Evolutionary conservation across 2,113 vertebrate species (phyloP).

Genomic region (Siniperca chuatsi): DNA sequence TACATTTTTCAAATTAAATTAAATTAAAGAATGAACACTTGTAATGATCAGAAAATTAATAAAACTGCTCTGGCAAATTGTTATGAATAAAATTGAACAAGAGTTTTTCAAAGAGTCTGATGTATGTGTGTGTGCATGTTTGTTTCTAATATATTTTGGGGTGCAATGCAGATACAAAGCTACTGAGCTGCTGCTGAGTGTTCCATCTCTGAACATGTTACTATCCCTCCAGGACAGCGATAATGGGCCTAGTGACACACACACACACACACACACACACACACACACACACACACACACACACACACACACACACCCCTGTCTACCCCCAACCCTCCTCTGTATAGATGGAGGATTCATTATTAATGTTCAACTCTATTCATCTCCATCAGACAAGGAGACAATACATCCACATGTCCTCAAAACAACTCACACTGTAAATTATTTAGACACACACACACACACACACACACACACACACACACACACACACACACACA

Average conservation of each 20-base stretch:
- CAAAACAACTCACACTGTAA: background rate
- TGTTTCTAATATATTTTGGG: background rate
- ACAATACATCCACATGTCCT: background rate
- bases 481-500: background rate
- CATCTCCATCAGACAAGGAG: background rate
- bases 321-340: conserved; percentile 3
- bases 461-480: background rate
- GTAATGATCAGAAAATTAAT: background rate
- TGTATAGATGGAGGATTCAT: conserved; percentile 2
- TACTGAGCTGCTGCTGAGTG: background rate
- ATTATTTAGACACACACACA: background rate
- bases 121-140: background rate
- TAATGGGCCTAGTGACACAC: background rate
- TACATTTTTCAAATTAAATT: background rate
- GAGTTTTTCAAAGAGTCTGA: background rate
- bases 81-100: background rate
- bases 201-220: background rate
- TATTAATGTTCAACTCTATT: conserved; percentile 19
- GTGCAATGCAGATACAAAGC: background rate
- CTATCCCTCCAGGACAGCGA: background rate
- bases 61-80: background rate
- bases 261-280: background rate
- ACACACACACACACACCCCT: background rate
- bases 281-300: background rate
- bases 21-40: background rate